Base-by-base conservation (phyloP, 2,888 invertebrate species). In the Drosophila merina region DNA sequence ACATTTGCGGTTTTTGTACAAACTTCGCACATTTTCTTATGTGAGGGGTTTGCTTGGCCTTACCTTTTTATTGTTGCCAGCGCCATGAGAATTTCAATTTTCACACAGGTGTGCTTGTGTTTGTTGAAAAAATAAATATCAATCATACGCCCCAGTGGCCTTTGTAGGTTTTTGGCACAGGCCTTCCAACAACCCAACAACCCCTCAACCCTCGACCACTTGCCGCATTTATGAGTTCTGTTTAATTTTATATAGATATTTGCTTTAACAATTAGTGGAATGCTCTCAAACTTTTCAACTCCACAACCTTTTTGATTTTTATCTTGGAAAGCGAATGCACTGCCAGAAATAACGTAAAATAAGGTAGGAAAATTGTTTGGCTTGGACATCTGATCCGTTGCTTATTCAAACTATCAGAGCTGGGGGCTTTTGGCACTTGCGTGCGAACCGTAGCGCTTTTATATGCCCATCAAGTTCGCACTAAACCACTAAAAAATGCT, bases 1-100 rank as follows among this genome's bases (percentile, higher is more conserved):
- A 83, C 87, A 82, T 85, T 86, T 86, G 87, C 74, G 83, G 87
- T 85, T 81, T 83, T 83, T 85, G 74, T 76, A 76, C 87, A 82
- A 81, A 76, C 82, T 83, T 83, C 79, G 86, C 83, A 86, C 83
- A 83, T 86, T 85, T 85, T 75, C 87, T 81, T 84, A 63, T 75
- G 72, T 81, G 57, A 42, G 12, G 71, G 70, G 54, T 54, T 55
- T 62, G 49, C 25, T 64, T 52, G 56, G 47, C 47, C 66, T 57
- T 69, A 51, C 49, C 57, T 68, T 73, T 70, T 76, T 73, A 55
- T 76, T 74, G 54, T 75, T 72, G 74, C 69, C 62, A 57, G 63
- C 69, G 67, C 86, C 80, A 77, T 81, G 85, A 86, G 82, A 86
- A 83, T 83, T 83, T 81, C 72, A 86, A 83, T 80, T 80, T 81